These are phyloP conservation scores for Margaritifera margaritifera DNA, from an alignment of 2,888 invertebrate genomes.

Conservation along the genomic window DNA sequence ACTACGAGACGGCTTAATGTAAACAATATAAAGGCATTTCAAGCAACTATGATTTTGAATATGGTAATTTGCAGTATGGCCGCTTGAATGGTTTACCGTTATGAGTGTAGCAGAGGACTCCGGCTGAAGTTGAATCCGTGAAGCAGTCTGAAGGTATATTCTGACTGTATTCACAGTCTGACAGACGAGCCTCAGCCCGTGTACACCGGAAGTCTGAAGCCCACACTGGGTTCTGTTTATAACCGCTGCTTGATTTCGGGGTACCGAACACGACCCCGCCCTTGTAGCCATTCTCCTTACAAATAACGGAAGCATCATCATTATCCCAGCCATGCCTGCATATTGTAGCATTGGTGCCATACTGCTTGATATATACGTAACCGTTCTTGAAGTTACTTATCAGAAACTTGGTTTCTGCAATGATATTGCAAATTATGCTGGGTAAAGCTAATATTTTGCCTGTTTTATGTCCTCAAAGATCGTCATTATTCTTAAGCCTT, in stretches of 20 bases:
- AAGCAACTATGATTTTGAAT: too few relatives aligned
- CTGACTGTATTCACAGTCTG: slow-evolving; percentile 9
- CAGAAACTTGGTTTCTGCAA: too few relatives aligned
- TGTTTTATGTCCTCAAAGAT: too few relatives aligned
- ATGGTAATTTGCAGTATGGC: too few relatives aligned
- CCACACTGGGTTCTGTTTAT: slow-evolving; percentile 33
- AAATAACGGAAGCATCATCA: slow-evolving; percentile 35
- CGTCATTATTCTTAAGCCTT: too few relatives aligned
- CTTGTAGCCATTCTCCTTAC: slow-evolving; percentile 27
- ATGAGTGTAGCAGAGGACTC: slow-evolving; percentile 20
- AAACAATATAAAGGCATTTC: too few relatives aligned
- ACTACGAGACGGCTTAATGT: too few relatives aligned
- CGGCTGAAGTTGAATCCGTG: slow-evolving; percentile 10
- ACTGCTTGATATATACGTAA: slow-evolving; percentile 45
- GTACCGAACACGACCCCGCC: slow-evolving; percentile 31
- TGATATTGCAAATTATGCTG: too few relatives aligned
- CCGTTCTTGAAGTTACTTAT: slow-evolving; percentile 12
- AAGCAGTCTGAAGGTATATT: slow-evolving; percentile 6
- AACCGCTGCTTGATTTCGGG: slow-evolving; percentile 5
- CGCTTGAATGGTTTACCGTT: too few relatives aligned
- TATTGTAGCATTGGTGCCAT: slow-evolving; percentile 71
- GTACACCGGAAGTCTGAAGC: slow-evolving; percentile 28
- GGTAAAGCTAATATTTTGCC: too few relatives aligned
- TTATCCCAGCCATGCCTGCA: slow-evolving; percentile 41
- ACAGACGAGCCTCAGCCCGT: slow-evolving; percentile 26